Evolutionary conservation across 2,113 vertebrate species (phyloP).

Genomic region (Alosa alosa): DNA sequence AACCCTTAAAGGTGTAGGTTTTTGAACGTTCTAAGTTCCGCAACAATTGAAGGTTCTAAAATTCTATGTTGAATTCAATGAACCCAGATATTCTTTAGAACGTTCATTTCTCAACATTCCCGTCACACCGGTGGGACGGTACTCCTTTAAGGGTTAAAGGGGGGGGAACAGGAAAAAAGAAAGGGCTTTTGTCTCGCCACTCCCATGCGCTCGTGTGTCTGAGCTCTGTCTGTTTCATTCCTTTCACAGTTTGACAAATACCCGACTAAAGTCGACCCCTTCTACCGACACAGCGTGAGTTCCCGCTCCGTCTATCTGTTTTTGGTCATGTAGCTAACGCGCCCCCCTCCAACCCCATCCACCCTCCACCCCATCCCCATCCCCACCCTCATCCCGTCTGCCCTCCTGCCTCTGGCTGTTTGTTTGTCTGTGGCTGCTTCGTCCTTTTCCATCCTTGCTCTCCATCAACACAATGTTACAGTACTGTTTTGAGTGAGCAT

Average conservation of each 20-base stretch:
- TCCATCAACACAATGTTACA: neutral
- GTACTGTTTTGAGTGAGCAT: neutral
- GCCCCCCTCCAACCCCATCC: neutral
- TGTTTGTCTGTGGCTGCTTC: neutral
- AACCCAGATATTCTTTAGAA: no score
- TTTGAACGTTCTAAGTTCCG: no score
- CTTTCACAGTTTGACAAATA: constrained; percentile 99
- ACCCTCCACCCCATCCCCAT: neutral
- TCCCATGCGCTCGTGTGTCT: neutral
- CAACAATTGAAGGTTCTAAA: no score
- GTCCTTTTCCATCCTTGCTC: neutral
- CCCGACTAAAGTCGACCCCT: constrained; percentile 98
- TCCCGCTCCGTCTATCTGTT: constrained; percentile 38
- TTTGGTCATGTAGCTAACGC: constrained; percentile 9
- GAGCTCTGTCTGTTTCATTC: constrained; percentile 77
- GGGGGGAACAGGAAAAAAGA: neutral
- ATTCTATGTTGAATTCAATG: no score
- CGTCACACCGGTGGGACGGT: no score
- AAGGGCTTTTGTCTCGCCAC: neutral
- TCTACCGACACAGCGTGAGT: constrained; percentile 99
- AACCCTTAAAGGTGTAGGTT: no score
- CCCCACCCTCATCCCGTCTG: neutral
- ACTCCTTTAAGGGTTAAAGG: no score
- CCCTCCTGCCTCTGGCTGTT: neutral
- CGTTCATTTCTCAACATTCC: no score